Evolutionary conservation across 2,888 invertebrate species (phyloP).

Genomic region (Tetanocera ferruginea): DNA sequence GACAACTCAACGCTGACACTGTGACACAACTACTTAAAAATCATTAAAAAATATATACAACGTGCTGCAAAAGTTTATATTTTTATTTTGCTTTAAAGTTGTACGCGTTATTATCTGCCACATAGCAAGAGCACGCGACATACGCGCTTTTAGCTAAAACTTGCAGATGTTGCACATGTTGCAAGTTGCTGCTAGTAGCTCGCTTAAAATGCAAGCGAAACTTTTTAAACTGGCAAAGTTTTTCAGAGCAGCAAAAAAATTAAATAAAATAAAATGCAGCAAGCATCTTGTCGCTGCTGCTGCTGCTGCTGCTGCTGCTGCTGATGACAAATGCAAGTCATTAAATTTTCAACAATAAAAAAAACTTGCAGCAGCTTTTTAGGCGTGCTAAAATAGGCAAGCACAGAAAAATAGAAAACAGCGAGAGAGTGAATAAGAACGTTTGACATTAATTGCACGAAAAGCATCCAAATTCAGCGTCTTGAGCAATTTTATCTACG

Average conservation of each 20-base stretch:
- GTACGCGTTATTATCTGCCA: background rate
- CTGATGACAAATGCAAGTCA: constrained; percentile 35
- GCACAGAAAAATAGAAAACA: background rate
- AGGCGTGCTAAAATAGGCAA: background rate
- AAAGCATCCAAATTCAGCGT: background rate
- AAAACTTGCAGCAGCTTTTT: background rate
- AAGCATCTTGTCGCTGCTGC: background rate
- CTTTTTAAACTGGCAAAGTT: too few relatives aligned
- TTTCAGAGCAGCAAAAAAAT: background rate
- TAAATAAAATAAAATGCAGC: background rate
- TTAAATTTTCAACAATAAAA: constrained; percentile 15
- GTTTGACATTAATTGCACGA: constrained; percentile 28
- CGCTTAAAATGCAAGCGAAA: too few relatives aligned
- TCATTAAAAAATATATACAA: constrained; percentile 20
- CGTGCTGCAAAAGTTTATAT: background rate
- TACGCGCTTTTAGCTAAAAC: too few relatives aligned
- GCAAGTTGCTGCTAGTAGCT: too few relatives aligned
- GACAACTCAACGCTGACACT: background rate
- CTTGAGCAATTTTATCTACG: background rate
- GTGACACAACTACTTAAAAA: constrained; percentile 3
- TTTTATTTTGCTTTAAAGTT: background rate
- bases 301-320: background rate
- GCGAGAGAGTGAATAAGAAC: background rate
- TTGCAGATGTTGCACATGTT: too few relatives aligned
- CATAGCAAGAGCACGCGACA: background rate